phyloP scores from a whole-genome alignment of 2,888 invertebrate genomes.

The Shargacucullia verbasci region DNA sequence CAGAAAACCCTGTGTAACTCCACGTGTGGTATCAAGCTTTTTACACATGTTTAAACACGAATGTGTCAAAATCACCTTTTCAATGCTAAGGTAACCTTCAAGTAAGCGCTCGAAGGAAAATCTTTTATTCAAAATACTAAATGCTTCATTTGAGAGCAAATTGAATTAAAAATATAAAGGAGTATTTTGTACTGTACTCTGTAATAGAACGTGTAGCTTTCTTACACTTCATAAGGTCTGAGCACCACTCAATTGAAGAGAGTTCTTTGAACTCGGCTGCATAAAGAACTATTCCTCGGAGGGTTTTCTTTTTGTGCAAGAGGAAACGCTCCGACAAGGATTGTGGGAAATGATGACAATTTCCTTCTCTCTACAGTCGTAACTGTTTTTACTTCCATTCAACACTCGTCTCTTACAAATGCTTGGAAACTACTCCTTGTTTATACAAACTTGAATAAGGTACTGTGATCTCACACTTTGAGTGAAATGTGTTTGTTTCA shows the following conservation, averaged over 20 bases:
- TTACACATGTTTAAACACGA: conserved; percentile 35
- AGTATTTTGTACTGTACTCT: conserved; percentile 15
- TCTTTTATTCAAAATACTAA: not conserved
- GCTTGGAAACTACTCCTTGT: conserved; percentile 42
- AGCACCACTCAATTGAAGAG: conserved; percentile 64
- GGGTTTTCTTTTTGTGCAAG: conserved; percentile 60
- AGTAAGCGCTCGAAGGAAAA: conserved; percentile 11
- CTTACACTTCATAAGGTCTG: conserved; percentile 61
- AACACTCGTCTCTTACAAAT: conserved; percentile 53
- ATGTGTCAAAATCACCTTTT: conserved; percentile 17
- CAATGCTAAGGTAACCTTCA: conserved; percentile 6
- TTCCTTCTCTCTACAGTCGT: conserved; percentile 59
- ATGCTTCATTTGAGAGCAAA: conserved; percentile 11
- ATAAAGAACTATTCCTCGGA: conserved; percentile 64
- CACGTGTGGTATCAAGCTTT: conserved; percentile 19
- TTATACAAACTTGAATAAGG: conserved; percentile 44
- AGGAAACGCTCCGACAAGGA: conserved; percentile 61
- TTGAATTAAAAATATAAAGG: conserved; percentile 33
- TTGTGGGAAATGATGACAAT: conserved; percentile 73
- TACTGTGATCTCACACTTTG: conserved; percentile 25
- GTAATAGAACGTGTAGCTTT: conserved; percentile 50
- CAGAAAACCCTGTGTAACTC: conserved; percentile 22
- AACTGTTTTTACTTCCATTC: conserved; percentile 61
- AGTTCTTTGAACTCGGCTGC: conserved; percentile 69
- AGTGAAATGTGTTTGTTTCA: conserved; percentile 25